phyloP scores from a whole-genome alignment of 2,113 vertebrate species.

The Anas platyrhynchos region DNA sequence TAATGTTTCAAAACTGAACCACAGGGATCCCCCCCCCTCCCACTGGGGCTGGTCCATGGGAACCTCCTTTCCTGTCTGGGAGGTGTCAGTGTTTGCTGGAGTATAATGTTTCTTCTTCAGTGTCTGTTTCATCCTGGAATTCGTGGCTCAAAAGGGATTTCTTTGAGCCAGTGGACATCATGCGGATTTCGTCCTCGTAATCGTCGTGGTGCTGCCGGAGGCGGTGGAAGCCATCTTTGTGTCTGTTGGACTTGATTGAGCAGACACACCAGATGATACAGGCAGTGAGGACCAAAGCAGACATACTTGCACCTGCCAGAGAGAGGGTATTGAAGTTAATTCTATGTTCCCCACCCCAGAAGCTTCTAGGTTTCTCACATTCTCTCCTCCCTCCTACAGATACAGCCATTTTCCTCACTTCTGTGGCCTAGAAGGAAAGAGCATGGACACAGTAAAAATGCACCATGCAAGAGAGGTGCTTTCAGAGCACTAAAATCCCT shows the following conservation, averaged over 20 bases:
- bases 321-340: neutral
- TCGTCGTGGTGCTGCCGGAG: conserved; percentile 93
- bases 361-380: neutral
- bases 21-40: conserved; percentile 8
- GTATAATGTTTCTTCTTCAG: conserved; percentile 95
- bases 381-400: neutral
- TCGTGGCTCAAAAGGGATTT: conserved; percentile 94
- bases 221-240: conserved; percentile 97
- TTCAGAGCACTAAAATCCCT: neutral
- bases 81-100: conserved; percentile 91
- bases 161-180: conserved; percentile 95
- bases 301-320: conserved; percentile 91
- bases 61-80: conserved; percentile 29
- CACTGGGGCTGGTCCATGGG: conserved; percentile 49
- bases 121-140: conserved; percentile 99
- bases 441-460: neutral
- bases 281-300: conserved; percentile 90
- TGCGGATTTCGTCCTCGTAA: conserved; percentile 94
- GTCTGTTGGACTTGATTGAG: conserved; percentile 93
- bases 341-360: neutral
- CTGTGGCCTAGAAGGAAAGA: neutral
- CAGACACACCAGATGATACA: conserved; percentile 99
- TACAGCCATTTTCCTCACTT: neutral
- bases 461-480: neutral
- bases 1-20: conserved; percentile 61